Percentiles rank a stretch among this genome's conserved stretches.
Conservation (phyloP, 2,888 invertebrate genomes). For the Yponomeuta sedellus region DNA sequence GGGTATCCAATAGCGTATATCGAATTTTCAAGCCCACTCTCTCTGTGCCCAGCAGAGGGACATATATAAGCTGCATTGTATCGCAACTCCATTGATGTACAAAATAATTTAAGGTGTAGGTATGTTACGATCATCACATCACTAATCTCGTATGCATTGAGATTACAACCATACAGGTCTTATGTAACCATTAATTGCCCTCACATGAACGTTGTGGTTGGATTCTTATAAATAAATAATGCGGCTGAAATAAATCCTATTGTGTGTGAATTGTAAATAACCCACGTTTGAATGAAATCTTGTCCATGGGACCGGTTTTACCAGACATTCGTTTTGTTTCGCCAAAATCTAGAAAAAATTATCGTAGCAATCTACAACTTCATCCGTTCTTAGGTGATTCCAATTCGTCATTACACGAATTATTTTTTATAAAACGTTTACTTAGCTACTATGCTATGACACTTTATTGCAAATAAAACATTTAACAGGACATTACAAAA, state of each 20-base stretch:
- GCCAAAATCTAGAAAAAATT: neutral
- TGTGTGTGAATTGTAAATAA: neutral
- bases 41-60: too few species aligned
- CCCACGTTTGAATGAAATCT: neutral
- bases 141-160: neutral
- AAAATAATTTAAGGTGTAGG: neutral
- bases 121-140: neutral
- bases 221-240: neutral
- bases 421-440: too few species aligned
- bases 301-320: neutral
- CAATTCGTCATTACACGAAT: neutral
- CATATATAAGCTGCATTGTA: too few species aligned
- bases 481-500: too few species aligned
- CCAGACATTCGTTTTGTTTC: neutral
- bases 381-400: neutral
- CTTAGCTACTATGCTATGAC: too few species aligned
- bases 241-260: neutral
- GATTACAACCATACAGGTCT: neutral
- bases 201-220: neutral
- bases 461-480: too few species aligned
- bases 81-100: too few species aligned
- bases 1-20: too few species aligned
- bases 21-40: too few species aligned
- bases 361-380: neutral
- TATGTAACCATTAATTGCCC: neutral